phyloP scores from a whole-genome alignment of 2,797 vertebrate genomes.

The Oophaga sylvatica region DNA sequence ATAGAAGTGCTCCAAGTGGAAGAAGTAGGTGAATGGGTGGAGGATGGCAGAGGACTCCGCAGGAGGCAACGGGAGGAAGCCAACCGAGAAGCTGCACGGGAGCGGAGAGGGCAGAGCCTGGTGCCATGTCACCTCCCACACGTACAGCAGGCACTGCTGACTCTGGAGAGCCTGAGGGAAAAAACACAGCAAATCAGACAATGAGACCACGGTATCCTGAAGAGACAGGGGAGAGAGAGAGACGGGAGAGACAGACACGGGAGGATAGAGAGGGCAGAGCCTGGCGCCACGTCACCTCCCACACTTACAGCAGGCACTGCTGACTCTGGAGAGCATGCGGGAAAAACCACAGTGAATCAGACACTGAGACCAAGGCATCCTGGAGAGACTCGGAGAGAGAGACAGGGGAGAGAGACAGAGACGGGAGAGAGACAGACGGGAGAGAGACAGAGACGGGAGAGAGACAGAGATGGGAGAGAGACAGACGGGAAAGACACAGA shows the following conservation, averaged over 20 bases:
- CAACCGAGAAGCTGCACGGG: constrained; percentile 85
- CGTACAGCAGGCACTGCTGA: constrained; percentile 88
- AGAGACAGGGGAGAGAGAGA: no score
- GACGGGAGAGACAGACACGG: no score
- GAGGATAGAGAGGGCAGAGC: constrained; percentile 75
- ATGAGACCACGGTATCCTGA: no score
- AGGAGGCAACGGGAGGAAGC: constrained; percentile 80
- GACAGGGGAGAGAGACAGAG: no score
- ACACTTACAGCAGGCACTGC: constrained; percentile 90
- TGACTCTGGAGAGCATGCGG: constrained; percentile 83
- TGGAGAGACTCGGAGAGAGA: no score
- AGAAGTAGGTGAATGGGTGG: constrained; percentile 88
- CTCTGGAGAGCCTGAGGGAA: constrained; percentile 81
- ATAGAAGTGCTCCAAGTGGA: constrained; percentile 87
- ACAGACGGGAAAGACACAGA: not conserved
- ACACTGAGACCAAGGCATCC: no score
- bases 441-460: not conserved
- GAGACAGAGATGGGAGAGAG: no score
- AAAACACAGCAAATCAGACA: no score
- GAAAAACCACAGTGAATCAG: no score
- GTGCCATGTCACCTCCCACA: constrained; percentile 92
- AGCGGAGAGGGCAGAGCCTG: constrained; percentile 81
- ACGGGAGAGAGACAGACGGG: no score
- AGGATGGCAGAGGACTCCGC: constrained; percentile 75
- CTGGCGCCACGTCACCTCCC: constrained; percentile 88